These are phyloP conservation scores for Pogoniulus pusillus DNA, from an alignment of 2,797 vertebrate species.

Conservation along the genomic window DNA sequence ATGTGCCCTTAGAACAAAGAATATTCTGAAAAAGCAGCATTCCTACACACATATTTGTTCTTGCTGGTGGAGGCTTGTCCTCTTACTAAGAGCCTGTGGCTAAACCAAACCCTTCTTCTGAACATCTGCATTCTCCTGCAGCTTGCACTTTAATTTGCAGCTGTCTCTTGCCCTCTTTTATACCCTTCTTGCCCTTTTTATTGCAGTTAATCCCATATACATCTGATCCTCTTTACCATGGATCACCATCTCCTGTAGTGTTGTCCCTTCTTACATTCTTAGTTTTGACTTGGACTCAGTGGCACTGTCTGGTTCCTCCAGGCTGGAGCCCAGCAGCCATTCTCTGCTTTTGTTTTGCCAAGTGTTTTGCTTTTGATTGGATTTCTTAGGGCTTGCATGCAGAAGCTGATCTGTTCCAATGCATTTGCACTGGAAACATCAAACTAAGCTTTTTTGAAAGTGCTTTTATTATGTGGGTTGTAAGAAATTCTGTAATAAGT, in stretches of 20 bases:
- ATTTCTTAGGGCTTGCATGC: neutral
- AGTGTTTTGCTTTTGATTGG: neutral
- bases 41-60: neutral
- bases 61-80: neutral
- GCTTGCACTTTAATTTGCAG: neutral
- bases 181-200: neutral
- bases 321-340: neutral
- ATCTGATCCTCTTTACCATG: neutral
- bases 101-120: neutral
- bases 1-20: neutral
- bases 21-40: neutral
- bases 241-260: neutral
- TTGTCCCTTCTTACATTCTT: neutral
- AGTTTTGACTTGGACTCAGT: rapidly evolving
- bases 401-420: neutral
- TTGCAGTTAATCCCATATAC: neutral
- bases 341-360: neutral
- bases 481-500: neutral
- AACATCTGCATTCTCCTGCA: neutral
- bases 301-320: neutral
- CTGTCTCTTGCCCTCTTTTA: neutral
- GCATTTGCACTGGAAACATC: neutral
- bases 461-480: neutral
- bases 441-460: neutral
- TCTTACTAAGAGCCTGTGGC: neutral